Percentiles rank a stretch among this genome's conserved stretches.
Evolutionary conservation across 2,113 vertebrate species (phyloP).

Genomic region (Psephotus haematonotus): DNA sequence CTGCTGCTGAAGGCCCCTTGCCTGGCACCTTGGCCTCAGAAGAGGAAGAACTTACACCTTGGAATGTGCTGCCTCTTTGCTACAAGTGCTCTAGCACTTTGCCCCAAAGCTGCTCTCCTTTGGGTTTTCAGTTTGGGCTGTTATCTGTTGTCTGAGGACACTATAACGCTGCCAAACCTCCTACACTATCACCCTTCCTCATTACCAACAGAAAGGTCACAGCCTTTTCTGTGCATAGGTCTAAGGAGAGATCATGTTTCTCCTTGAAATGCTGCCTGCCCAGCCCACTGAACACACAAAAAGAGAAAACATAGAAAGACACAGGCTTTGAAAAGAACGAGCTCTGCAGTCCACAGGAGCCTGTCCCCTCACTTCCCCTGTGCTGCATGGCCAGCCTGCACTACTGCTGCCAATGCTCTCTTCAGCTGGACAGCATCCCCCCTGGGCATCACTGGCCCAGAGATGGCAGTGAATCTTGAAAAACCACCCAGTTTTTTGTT

Average conservation of each 20-base stretch:
- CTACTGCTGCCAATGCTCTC: neutral
- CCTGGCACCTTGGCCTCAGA: neutral
- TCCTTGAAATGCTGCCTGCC: neutral
- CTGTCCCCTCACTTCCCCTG: rapidly evolving
- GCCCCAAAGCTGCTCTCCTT: neutral
- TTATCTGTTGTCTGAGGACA: neutral
- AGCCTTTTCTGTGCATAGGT: neutral
- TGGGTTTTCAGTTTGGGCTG: neutral
- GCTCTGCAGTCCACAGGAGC: neutral
- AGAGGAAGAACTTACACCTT: neutral
- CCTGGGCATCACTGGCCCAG: neutral
- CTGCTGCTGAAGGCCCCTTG: neutral
- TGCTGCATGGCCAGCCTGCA: neutral
- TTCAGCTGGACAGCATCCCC: neutral
- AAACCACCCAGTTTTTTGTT: neutral
- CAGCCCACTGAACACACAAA: neutral
- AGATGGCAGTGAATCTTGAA: neutral
- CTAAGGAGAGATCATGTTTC: rapidly evolving
- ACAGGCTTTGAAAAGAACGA: neutral
- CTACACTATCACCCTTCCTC: rapidly evolving
- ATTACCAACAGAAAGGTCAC: neutral
- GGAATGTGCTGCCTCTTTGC: neutral
- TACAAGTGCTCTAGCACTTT: neutral
- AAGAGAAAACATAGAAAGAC: neutral
- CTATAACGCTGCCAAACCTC: rapidly evolving